These are phyloP conservation scores for Drosophila malerkotliana DNA, from an alignment of 1,140 invertebrate species.

Conservation along the genomic window DNA sequence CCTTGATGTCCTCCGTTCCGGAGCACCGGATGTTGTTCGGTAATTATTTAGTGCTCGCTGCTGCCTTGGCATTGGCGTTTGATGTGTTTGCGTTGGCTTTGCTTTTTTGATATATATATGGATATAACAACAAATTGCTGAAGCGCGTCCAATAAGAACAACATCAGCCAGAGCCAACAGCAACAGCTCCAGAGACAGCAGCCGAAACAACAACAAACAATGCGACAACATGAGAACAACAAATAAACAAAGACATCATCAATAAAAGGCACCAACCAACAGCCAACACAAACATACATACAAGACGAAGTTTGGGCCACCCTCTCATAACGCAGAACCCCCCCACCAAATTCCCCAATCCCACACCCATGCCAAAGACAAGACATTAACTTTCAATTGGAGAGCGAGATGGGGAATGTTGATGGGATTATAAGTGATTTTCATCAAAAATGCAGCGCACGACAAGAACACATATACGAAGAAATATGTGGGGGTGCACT, in stretches of 20 bases:
- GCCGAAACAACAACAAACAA: conserved; percentile 65
- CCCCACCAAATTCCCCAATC: conserved; percentile 11
- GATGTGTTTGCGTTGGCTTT: conserved; percentile 70
- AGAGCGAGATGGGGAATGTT: conserved; percentile 73
- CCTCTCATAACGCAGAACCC: conserved; percentile 4
- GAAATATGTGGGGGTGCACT: conserved; percentile 18
- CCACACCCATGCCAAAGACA: conserved; percentile 22
- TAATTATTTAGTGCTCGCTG: conserved; percentile 75
- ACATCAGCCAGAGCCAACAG: conserved; percentile 42
- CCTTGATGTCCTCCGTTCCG: conserved; percentile 54
- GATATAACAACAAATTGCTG: conserved; percentile 74
- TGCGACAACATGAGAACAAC: conserved; percentile 74
- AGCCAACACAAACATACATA: conserved; percentile 35
- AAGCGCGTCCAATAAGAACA: conserved; percentile 75
- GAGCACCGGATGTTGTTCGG: conserved; percentile 77
- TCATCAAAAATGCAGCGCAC: conserved; percentile 80
- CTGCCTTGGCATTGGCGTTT: conserved; percentile 67
- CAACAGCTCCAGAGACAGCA: conserved; percentile 36
- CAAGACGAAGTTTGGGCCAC: conserved; percentile 35
- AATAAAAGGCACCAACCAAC: conserved; percentile 64
- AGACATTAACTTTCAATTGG: conserved; percentile 75
- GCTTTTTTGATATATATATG: conserved; percentile 44
- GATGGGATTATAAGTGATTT: conserved; percentile 81
- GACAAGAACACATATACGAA: conserved; percentile 57
- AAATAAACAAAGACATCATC: conserved; percentile 81